Conservation (phyloP, 2,888 invertebrate genomes). For the Pardosa pseudoannulata region DNA sequence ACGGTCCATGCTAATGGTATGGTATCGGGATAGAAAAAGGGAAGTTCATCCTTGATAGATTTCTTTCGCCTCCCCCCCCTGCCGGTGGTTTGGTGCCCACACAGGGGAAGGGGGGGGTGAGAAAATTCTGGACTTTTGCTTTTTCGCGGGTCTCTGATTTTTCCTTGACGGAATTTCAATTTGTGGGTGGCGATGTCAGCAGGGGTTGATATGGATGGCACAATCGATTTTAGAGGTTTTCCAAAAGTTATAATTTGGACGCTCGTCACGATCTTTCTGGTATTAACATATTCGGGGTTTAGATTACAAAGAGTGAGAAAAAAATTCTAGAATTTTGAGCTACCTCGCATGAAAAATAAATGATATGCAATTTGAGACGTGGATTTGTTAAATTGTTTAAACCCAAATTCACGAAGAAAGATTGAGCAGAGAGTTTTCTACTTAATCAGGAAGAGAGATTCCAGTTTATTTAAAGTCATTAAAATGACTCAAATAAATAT, state of each 20-base stretch:
- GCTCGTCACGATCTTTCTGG: neutral
- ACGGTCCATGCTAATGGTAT: constrained; percentile 68
- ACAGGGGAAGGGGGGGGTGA: constrained; percentile 6
- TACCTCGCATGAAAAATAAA: too few relatives aligned
- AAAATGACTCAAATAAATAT: too few relatives aligned
- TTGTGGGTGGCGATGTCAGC: constrained; percentile 11
- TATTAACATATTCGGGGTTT: constrained; percentile 4
- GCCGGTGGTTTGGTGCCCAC: constrained; percentile 34
- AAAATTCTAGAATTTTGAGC: neutral
- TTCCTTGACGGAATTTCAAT: constrained; percentile 30
- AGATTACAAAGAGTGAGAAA: neutral
- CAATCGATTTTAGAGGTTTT: constrained; percentile 1
- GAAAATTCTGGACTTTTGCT: constrained; percentile 59
- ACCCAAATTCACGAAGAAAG: too few relatives aligned
- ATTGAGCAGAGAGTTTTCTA: too few relatives aligned
- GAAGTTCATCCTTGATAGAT: constrained; percentile 68
- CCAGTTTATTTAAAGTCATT: too few relatives aligned
- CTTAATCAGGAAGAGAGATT: too few relatives aligned
- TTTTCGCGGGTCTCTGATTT: constrained; percentile 38
- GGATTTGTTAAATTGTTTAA: too few relatives aligned
- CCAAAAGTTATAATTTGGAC: constrained; percentile 1
- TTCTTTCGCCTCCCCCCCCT: constrained; percentile 45
- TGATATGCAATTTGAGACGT: too few relatives aligned
- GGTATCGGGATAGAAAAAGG: constrained; percentile 54
- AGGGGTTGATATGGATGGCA: constrained; percentile 5